Base-by-base conservation (phyloP, 2,113 vertebrate genomes). In the Lycocorax pyrrhopterus region DNA sequence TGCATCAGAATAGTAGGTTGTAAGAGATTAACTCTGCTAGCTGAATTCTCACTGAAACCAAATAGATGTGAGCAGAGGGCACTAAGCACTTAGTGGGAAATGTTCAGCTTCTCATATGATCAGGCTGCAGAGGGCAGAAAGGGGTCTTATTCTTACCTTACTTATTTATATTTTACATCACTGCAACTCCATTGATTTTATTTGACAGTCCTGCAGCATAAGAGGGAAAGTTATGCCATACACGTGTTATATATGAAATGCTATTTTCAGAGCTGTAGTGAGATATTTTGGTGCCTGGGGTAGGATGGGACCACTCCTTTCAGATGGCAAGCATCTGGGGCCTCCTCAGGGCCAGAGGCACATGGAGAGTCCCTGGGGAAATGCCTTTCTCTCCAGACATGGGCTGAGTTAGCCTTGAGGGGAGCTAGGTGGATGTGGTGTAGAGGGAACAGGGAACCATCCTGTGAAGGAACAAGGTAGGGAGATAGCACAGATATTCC, bases 11-110 rank as follows among this genome's bases (percentile, higher is more conserved):
- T 60, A 64, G 55, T 21, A 35, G 49, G 55, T 80, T 80, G 84
- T 90, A 62, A 79, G 67, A 87, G 56, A 88, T 83, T 83, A 68
- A 83, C 41, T 96, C 77, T 37, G 30, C 53, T 73, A 67, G 68
- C 46, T 83, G 78, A 86, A 74, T 93, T 91, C 72, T 95, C 59
- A 52, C 47, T 90, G 91, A 94, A 93, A 93, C 84, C 59, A 63
- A 84, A 87, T 93, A 92, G 59, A 91, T 80, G 59, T 47, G 85
- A 84, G 66, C 55, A 92, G 73, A 93, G 60, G 68, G 56, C 49
- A 84, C 17, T 60, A 75, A 82, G 69, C 33, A 84, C 74, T 79
- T 91, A 51, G 23, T 0, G 4, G 64, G 56, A 90, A 93, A 80
- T 46, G 43, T 79, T 94, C 25, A 59, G 55, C 68, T 91, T 80